phyloP scores from a whole-genome alignment of 2,113 vertebrate genomes.

The Melanotaenia duboulayi region DNA sequence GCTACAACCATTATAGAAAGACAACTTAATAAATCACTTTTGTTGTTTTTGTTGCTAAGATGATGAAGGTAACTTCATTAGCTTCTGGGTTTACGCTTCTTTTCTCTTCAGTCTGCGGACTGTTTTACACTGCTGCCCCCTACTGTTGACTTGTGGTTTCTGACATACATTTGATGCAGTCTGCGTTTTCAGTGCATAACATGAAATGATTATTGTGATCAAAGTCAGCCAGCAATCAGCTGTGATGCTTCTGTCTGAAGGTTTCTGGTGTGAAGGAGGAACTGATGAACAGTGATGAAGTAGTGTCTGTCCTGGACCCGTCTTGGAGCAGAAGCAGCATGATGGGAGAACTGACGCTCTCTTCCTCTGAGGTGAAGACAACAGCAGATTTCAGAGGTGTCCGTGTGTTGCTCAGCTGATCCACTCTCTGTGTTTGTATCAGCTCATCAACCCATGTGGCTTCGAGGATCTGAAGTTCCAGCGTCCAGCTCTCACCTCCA shows the following conservation, averaged over 20 bases:
- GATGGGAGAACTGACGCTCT: slow-evolving; percentile 87
- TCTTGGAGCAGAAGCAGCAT: slow-evolving; percentile 82
- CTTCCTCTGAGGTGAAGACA: slow-evolving; percentile 84
- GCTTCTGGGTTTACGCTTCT: no score
- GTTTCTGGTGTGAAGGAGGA: slow-evolving; percentile 22
- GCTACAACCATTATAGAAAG: no score
- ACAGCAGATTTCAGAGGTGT: not conserved
- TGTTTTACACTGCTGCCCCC: no score
- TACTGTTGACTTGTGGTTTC: no score
- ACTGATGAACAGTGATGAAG: not conserved
- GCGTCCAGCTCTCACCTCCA: slow-evolving; percentile 90
- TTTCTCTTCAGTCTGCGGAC: no score
- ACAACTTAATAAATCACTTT: no score
- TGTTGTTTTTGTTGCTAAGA: no score
- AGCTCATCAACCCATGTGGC: slow-evolving; percentile 89
- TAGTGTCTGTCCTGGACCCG: slow-evolving; percentile 50
- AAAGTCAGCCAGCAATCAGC: no score
- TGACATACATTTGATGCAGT: no score
- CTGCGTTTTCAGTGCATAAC: no score
- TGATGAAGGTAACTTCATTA: no score
- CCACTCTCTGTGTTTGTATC: not conserved
- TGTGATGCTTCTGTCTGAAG: slow-evolving; percentile 8
- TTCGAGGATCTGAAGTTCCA: slow-evolving; percentile 87
- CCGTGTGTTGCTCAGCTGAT: rapidly evolving
- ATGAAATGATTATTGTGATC: no score